Base-by-base conservation (phyloP, 2,888 invertebrate genomes). In the Cepaea hortensis region DNA sequence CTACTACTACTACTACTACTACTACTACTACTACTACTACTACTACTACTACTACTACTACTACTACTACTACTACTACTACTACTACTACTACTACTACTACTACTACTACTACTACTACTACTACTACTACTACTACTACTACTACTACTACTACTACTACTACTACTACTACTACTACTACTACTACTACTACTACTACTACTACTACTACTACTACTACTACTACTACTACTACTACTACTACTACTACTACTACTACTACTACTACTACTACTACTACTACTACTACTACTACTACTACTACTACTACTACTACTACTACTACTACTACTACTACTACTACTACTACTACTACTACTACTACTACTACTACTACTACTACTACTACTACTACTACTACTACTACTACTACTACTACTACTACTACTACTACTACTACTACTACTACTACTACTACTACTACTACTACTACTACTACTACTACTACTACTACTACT, bases 31-130 rank as follows among this genome's bases (percentile, higher is more conserved):
- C 80, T 80, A 80, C 80, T 80, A 80, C 48, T 80, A 80, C 80
- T 80, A 80, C 80, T 80, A 80, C 80, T 80, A 80, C 80, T 80
- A 80, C 80, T 80, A 80, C 80, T 80, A 80, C 80, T 80, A 80
- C 80, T 80, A 80, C 80, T 80, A 80, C 80, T 80, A 80, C 80
- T 80, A 80, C 80, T 80, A 80, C 80, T 80, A 80, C 80, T 77
- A 77, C 77, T 77, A 77, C 77, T 80, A 80, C 80, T 80, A 80
- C 80, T 80, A 80, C 80, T 80, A 80, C 80, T 80, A 80, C 80
- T 80, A 80, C 80, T 80, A 80, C 80, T 80, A 80, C 80, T 80
- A 80, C 80, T 80, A 80, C 80, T 80, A 80, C 80, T 80, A 80
- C 80, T 80, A 80, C 80, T 80, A 80, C 80, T 80, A 80, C 80